Conservation (phyloP, 2,113 vertebrate genomes). For the Hemicordylus capensis region DNA sequence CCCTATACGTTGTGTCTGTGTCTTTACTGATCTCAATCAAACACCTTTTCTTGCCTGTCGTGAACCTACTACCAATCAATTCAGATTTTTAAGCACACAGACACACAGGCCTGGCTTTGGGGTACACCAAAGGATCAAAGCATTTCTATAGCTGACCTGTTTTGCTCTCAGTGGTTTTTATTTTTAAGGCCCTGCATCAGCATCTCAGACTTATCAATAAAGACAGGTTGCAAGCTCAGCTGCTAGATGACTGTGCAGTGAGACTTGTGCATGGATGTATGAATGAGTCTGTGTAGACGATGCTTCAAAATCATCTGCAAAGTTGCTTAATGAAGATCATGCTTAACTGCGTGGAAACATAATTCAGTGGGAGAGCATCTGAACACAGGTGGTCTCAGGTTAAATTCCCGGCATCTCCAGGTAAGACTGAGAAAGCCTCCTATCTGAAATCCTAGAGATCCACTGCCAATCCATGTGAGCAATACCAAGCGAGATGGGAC, state of each 20-base stretch:
- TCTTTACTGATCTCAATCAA: too few relatives aligned
- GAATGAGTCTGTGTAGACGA: not conserved
- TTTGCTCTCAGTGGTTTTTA: not conserved
- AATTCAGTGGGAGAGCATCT: too few relatives aligned
- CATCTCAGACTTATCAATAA: not conserved
- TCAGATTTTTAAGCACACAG: not conserved
- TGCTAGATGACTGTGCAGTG: not conserved
- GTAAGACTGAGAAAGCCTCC: too few relatives aligned
- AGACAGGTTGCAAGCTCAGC: not conserved
- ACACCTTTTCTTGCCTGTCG: not conserved
- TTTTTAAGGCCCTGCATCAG: not conserved
- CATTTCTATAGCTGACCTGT: rapidly evolving
- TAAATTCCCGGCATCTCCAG: too few relatives aligned
- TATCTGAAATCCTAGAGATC: too few relatives aligned
- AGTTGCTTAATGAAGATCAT: too few relatives aligned
- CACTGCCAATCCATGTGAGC: too few relatives aligned
- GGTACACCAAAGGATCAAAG: not conserved
- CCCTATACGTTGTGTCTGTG: too few relatives aligned
- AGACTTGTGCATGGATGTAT: not conserved
- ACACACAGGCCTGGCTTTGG: not conserved
- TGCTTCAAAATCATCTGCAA: not conserved
- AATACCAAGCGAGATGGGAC: too few relatives aligned
- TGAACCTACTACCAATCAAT: not conserved
- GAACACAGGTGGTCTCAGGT: too few relatives aligned
- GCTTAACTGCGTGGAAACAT: too few relatives aligned